Conservation (phyloP, 2,797 vertebrate genomes). For the Myotis planiceps region DNA sequence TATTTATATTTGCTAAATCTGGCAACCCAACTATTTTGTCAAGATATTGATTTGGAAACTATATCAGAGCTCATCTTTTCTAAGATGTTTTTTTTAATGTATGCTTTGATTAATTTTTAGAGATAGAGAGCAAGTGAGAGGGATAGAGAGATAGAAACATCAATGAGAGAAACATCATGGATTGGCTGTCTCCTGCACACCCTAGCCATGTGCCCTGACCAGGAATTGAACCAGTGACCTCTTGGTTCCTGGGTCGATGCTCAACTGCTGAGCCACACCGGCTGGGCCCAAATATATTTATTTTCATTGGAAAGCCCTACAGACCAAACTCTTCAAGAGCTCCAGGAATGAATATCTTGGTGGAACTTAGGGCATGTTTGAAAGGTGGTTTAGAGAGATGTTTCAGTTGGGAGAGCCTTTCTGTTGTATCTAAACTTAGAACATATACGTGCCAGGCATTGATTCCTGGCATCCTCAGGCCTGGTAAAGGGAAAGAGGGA, state of each 20-base stretch:
- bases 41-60: constrained; percentile 12
- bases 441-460: neutral
- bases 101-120: no score
- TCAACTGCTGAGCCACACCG: no score
- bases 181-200: no score
- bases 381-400: neutral
- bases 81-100: neutral
- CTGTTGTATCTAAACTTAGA: neutral
- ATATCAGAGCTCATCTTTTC: neutral
- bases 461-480: neutral
- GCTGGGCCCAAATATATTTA: neutral
- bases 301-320: neutral
- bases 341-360: neutral
- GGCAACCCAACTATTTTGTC: neutral
- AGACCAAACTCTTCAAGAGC: neutral
- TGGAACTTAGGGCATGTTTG: neutral
- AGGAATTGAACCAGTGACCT: no score
- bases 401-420: neutral
- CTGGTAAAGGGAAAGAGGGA: neutral
- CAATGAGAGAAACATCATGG: no score
- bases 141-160: no score
- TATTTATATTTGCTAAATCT: neutral
- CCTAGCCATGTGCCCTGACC: no score
- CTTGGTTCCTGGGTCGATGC: no score
- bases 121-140: no score